Percentiles rank a stretch among this genome's conserved stretches.
These are phyloP conservation scores for Caenorhabditis macrosperma DNA, from an alignment of 2,888 invertebrate genomes.

Conservation along the genomic window DNA sequence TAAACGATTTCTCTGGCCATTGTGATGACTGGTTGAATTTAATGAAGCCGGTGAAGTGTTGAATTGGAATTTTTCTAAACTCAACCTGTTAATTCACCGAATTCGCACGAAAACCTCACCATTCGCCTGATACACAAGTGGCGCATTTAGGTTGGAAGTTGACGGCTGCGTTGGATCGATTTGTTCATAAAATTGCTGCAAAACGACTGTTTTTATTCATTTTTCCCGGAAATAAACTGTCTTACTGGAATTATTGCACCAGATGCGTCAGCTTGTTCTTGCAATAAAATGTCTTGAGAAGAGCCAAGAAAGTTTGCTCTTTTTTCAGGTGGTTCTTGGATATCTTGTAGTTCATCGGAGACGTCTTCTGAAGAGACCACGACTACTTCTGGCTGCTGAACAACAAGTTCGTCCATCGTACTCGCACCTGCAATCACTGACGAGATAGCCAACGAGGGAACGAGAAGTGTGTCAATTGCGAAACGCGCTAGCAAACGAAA, in stretches of 20 bases:
- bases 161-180: constrained; percentile 33
- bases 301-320: not conserved
- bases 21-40: constrained; percentile 31
- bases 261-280: not conserved
- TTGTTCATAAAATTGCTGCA: constrained; percentile 20
- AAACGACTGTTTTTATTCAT: not conserved
- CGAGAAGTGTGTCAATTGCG: not conserved
- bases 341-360: not conserved
- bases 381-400: not conserved
- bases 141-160: constrained; percentile 4
- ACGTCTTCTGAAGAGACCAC: not conserved
- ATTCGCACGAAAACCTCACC: not conserved
- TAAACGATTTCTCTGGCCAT: constrained; percentile 15
- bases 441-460: not conserved
- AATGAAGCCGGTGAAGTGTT: constrained; percentile 1
- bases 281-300: not conserved
- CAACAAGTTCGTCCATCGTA: not conserved
- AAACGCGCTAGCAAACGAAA: not conserved
- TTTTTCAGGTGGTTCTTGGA: not conserved
- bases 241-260: not conserved
- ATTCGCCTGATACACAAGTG: not conserved
- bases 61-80: not conserved
- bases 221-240: not conserved
- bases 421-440: not conserved
- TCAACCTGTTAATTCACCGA: not conserved